These are phyloP conservation scores for Gobionotothen gibberifrons DNA, from an alignment of 2,797 vertebrate genomes.

Conservation along the genomic window DNA sequence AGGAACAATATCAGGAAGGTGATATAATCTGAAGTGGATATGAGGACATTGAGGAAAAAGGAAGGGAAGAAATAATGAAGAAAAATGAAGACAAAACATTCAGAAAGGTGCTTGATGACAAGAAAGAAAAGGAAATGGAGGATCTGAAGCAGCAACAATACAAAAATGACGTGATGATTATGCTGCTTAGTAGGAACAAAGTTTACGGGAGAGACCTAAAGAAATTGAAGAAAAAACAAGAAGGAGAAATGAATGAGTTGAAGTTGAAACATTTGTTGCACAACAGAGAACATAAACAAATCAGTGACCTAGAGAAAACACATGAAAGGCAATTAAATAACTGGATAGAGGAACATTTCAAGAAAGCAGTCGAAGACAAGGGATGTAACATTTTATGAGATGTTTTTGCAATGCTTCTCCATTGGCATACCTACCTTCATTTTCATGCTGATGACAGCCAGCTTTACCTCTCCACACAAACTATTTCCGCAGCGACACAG, in stretches of 20 bases:
- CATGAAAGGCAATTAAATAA: conserved; percentile 39
- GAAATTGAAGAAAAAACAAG: conserved; percentile 13
- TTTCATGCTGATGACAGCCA: no score
- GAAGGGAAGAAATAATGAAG: background rate
- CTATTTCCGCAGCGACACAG: no score
- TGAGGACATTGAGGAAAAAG: conserved; percentile 1
- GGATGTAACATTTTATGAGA: conserved; percentile 35
- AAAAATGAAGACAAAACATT: conserved; percentile 36
- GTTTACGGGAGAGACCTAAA: rapidly evolving
- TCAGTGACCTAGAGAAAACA: rapidly evolving
- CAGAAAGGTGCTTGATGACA: background rate
- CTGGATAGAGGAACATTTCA: conserved; percentile 29
- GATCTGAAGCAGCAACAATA: background rate
- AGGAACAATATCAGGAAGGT: background rate
- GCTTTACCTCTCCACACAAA: no score
- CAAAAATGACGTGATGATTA: background rate
- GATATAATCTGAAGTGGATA: background rate
- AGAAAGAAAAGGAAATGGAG: background rate
- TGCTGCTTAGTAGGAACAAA: background rate
- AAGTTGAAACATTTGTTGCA: rapidly evolving
- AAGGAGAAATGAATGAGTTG: background rate
- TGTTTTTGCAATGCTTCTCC: background rate
- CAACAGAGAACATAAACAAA: background rate
- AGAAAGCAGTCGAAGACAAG: background rate
- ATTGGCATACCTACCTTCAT: no score